Evolutionary conservation across 1,140 invertebrate species (phyloP).

Genomic region (Drosophila biarmipes): DNA sequence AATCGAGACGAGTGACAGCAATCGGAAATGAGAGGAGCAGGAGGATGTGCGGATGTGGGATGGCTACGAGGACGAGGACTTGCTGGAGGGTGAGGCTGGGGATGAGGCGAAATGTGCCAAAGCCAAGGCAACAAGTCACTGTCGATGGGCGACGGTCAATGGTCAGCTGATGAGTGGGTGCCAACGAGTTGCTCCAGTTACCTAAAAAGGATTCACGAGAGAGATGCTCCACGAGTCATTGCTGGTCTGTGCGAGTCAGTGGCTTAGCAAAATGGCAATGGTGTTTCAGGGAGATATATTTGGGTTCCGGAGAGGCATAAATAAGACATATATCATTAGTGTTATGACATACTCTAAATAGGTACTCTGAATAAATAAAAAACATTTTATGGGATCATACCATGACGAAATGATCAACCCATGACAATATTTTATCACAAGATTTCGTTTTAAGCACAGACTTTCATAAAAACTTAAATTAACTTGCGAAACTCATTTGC

Average conservation of each 20-base stretch:
- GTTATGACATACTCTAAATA: too few relatives aligned
- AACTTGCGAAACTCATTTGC: slow-evolving; percentile 21
- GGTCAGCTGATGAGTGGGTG: slow-evolving; percentile 30
- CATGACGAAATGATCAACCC: background rate
- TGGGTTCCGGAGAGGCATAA: too few relatives aligned
- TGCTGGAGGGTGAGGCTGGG: background rate
- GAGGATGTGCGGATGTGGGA: background rate
- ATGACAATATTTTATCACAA: background rate
- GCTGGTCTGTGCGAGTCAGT: background rate
- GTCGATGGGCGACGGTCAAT: slow-evolving; percentile 16
- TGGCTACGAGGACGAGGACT: background rate
- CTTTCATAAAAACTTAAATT: slow-evolving; percentile 21
- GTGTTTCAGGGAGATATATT: background rate
- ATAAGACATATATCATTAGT: too few relatives aligned
- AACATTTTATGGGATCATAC: background rate
- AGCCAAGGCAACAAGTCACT: slow-evolving; percentile 38
- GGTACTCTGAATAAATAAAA: background rate
- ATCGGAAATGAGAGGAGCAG: background rate
- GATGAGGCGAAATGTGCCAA: slow-evolving; percentile 23
- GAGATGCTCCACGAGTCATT: background rate
- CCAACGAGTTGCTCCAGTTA: slow-evolving; percentile 29
- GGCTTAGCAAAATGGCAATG: background rate
- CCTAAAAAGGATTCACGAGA: slow-evolving; percentile 9
- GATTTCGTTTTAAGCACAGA: background rate
- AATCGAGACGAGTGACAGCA: slow-evolving; percentile 8